Percentiles rank a stretch among this genome's conserved stretches.
Evolutionary conservation across 92 coral and sea anemone species (phyloP).

Genomic region (Epizoanthus stellaris): DNA sequence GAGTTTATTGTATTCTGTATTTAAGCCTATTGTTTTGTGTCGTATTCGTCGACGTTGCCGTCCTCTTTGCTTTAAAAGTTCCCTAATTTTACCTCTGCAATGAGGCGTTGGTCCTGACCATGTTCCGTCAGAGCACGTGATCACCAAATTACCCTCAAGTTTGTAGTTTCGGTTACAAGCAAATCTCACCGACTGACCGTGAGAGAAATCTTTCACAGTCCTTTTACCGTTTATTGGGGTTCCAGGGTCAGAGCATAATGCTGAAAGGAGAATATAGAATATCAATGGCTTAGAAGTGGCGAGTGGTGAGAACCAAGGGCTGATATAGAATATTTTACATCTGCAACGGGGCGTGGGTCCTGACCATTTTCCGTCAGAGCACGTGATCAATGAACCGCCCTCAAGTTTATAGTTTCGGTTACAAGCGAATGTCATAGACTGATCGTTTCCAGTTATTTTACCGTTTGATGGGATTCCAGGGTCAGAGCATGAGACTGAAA

Average conservation of each 20-base stretch:
- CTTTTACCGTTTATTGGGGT: slow-evolving; percentile 38
- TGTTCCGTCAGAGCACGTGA: slow-evolving; percentile 53
- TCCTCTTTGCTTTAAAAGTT: too few relatives aligned
- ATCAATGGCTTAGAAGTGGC: background rate
- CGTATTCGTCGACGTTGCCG: too few relatives aligned
- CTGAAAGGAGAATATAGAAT: background rate
- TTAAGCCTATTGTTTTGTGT: too few relatives aligned
- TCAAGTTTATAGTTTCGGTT: slow-evolving; percentile 1
- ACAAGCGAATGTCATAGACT: slow-evolving; percentile 41
- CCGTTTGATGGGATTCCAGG: slow-evolving; percentile 49
- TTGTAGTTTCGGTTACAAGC: slow-evolving; percentile 7
- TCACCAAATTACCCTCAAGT: background rate
- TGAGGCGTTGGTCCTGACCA: slow-evolving; percentile 51
- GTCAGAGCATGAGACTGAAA: background rate
- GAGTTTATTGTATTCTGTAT: too few relatives aligned
- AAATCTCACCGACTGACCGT: slow-evolving; percentile 47
- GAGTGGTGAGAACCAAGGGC: background rate
- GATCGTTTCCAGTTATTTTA: background rate
- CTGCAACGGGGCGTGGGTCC: slow-evolving; percentile 47
- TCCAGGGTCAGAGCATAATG: slow-evolving; percentile 12
- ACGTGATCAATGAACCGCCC: slow-evolving; percentile 13
- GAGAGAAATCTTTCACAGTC: slow-evolving; percentile 25
- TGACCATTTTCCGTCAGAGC: slow-evolving; percentile 47
- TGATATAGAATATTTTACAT: background rate
- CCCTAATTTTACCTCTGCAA: slow-evolving; percentile 43